Evolutionary conservation across 2,113 vertebrate genomes (phyloP).

Genomic region (Erpornis zantholeuca): DNA sequence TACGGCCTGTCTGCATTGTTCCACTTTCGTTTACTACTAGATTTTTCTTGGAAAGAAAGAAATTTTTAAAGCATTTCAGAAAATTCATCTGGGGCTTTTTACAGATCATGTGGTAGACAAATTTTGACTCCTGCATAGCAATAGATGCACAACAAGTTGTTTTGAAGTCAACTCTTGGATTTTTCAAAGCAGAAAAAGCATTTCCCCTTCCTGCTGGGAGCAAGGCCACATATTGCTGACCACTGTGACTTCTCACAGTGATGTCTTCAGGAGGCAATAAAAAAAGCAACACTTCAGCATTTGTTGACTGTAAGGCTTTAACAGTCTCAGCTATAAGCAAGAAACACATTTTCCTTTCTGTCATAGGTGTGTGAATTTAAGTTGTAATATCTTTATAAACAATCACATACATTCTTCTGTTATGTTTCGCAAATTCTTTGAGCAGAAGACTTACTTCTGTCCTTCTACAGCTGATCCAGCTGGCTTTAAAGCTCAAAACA

Average conservation of each 20-base stretch:
- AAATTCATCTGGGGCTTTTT: neutral
- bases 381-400: neutral
- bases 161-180: neutral
- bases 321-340: neutral
- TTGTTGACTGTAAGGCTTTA: slow-evolving; percentile 14
- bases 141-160: neutral
- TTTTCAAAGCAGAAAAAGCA: neutral
- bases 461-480: neutral
- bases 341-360: neutral
- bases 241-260: neutral
- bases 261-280: slow-evolving; percentile 18
- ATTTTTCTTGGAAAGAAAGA: neutral
- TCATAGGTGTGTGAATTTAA: neutral
- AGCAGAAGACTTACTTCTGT: neutral
- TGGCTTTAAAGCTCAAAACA: neutral
- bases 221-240: neutral
- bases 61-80: neutral
- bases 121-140: neutral
- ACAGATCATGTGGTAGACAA: neutral
- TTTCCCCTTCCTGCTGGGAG: neutral
- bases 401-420: neutral
- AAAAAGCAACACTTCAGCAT: neutral
- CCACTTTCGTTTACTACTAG: neutral
- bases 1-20: neutral
- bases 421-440: neutral